Conservation (phyloP, 1,140 invertebrate genomes). For the Ceratina calcarata region DNA sequence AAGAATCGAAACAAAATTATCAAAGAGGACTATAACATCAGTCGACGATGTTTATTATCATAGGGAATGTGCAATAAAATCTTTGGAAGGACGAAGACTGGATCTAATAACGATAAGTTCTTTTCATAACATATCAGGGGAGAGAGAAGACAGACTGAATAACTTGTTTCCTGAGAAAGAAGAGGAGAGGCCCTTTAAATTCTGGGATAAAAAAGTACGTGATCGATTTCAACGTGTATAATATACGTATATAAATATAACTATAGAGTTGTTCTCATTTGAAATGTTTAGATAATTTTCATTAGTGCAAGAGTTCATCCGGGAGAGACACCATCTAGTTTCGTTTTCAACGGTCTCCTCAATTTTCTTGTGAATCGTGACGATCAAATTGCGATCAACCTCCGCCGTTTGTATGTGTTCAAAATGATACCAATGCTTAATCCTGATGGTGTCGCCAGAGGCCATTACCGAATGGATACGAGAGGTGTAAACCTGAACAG, state of each 20-base stretch:
- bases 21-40: constrained; percentile 69
- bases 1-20: constrained; percentile 73
- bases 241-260: background rate
- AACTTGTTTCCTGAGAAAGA: constrained; percentile 88
- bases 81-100: constrained; percentile 90
- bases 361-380: constrained; percentile 88
- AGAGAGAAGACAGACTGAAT: constrained; percentile 86
- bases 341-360: constrained; percentile 95
- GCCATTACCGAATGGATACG: constrained; percentile 94
- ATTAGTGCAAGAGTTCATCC: constrained; percentile 95
- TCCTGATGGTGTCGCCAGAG: constrained; percentile 94
- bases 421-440: constrained; percentile 96
- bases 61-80: constrained; percentile 90
- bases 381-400: constrained; percentile 86
- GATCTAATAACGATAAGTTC: constrained; percentile 95
- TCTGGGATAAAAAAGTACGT: constrained; percentile 87
- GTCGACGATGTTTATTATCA: constrained; percentile 91
- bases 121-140: constrained; percentile 87
- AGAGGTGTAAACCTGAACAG: constrained; percentile 94
- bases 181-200: constrained; percentile 86
- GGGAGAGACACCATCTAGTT: constrained; percentile 96
- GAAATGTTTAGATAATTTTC: constrained; percentile 85
- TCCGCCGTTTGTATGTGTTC: constrained; percentile 92
- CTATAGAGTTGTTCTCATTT: background rate
- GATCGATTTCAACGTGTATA: background rate